Conservation (phyloP, 2,888 invertebrate species). For the Tholera decimalis region DNA sequence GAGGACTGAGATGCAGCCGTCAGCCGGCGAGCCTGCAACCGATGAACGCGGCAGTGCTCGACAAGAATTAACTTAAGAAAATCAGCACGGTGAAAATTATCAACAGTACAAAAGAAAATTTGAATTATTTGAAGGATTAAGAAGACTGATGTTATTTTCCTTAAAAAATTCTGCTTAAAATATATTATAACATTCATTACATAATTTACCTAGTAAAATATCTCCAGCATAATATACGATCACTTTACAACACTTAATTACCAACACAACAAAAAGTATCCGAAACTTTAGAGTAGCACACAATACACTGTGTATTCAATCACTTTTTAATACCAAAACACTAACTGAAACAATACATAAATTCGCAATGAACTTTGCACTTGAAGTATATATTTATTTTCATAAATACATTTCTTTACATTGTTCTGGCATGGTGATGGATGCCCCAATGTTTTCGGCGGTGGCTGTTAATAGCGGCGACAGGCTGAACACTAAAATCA, state of each 20-base stretch:
- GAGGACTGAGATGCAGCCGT: slow-evolving; percentile 73
- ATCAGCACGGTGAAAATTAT: slow-evolving; percentile 54
- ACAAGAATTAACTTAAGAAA: slow-evolving; percentile 57
- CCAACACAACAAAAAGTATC: slow-evolving; percentile 2
- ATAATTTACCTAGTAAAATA: slow-evolving; percentile 1
- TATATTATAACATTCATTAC: background rate
- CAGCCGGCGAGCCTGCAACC: slow-evolving; percentile 29
- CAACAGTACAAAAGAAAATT: background rate
- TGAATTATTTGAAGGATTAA: background rate
- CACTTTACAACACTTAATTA: slow-evolving; percentile 5
- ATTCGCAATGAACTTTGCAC: slow-evolving; percentile 12
- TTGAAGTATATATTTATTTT: slow-evolving; percentile 2
- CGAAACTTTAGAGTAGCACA: background rate
- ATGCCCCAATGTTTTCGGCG: slow-evolving; percentile 9
- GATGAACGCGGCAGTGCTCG: slow-evolving; percentile 24
- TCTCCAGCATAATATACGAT: background rate
- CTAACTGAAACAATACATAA: slow-evolving; percentile 12
- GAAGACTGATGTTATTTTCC: background rate
- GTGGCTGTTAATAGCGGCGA: slow-evolving; percentile 27
- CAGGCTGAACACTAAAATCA: slow-evolving; percentile 48
- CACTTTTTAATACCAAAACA: background rate
- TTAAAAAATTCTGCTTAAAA: background rate
- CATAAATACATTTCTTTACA: background rate
- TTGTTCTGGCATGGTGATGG: background rate
- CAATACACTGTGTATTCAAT: background rate